Percentiles rank a stretch among this genome's conserved stretches.
Conservation (phyloP, 2,888 invertebrate genomes). For the Anoplius nigerrimus region DNA sequence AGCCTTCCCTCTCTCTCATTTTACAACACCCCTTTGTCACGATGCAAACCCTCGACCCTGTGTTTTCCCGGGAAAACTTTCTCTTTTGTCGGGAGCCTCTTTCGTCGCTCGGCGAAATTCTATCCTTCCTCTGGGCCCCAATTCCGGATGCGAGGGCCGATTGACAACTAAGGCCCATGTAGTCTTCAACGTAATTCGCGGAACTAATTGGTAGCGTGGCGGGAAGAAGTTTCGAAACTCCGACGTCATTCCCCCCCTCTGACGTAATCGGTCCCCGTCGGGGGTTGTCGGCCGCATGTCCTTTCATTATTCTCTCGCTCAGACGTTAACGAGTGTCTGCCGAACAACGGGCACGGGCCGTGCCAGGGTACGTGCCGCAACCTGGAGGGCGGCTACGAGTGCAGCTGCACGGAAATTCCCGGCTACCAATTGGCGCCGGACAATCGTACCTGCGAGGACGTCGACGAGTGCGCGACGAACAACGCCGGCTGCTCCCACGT, state of each 20-base stretch:
- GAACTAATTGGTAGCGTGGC: no score
- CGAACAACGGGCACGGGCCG: conserved; percentile 80
- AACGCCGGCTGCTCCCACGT: conserved; percentile 79
- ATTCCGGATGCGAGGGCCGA: no score
- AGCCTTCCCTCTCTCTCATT: no score
- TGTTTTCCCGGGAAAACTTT: no score
- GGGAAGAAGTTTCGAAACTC: no score
- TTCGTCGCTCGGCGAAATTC: no score
- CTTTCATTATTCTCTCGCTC: conserved; percentile 39
- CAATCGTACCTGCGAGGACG: conserved; percentile 78
- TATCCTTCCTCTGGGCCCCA: no score
- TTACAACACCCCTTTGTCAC: no score
- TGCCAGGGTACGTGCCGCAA: conserved; percentile 81
- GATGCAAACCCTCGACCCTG: no score
- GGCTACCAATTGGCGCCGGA: conserved; percentile 78
- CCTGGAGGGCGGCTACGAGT: conserved; percentile 78
- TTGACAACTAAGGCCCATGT: no score
- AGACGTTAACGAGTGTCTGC: conserved; percentile 80
- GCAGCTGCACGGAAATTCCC: conserved; percentile 78
- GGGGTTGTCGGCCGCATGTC: conserved; percentile 1
- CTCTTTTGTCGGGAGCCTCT: no score
- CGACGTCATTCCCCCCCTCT: neutral
- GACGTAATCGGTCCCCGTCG: conserved; percentile 4
- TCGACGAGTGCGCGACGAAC: conserved; percentile 77
- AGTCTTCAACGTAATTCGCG: no score